A percentile compares a stretch with the other conserved stretches of the same genome.
These are phyloP conservation scores for Aquatica leii DNA, from an alignment of 2,888 invertebrate genomes.

Conservation along the genomic window DNA sequence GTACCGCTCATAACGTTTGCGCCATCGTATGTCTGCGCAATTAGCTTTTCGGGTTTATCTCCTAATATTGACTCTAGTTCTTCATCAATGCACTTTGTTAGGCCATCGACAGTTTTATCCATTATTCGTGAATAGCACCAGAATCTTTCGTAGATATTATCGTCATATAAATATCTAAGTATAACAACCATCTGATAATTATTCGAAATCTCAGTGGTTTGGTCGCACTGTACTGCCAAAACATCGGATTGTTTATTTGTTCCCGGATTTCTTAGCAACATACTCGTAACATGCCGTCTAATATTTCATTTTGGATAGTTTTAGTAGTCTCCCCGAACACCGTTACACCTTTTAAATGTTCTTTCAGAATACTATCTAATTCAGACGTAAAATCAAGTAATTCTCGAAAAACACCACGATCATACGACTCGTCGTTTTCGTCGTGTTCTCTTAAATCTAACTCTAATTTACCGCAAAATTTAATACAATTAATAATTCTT, in stretches of 20 bases:
- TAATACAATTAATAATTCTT: slow-evolving; percentile 50
- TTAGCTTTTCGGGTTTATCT: slow-evolving; percentile 38
- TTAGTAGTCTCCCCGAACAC: slow-evolving; percentile 50
- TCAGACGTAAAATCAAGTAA: slow-evolving; percentile 48
- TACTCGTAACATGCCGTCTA: slow-evolving; percentile 49
- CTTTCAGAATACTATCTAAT: slow-evolving; percentile 44
- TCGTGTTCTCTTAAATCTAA: slow-evolving; percentile 48
- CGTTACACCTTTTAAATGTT: slow-evolving; percentile 42
- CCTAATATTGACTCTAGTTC: slow-evolving; percentile 22
- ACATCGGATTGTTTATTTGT: slow-evolving; percentile 35
- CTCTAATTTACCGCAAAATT: slow-evolving; percentile 52
- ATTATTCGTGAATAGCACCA: slow-evolving; percentile 39
- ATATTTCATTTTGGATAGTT: slow-evolving; percentile 50
- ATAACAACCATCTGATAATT: slow-evolving; percentile 36
- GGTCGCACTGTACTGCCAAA: slow-evolving; percentile 26
- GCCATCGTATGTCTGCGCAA: slow-evolving; percentile 47
- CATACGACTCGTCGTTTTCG: slow-evolving; percentile 44
- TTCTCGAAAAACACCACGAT: slow-evolving; percentile 46
- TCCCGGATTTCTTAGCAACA: slow-evolving; percentile 40
- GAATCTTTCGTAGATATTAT: slow-evolving; percentile 41
- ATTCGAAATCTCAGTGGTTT: slow-evolving; percentile 42
- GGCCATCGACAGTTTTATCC: too few species aligned
- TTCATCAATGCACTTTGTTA: neutral
- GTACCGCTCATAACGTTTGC: slow-evolving; percentile 44
- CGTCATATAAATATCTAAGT: too few species aligned